Evolutionary conservation across 2,113 vertebrate genomes (phyloP).

Genomic region (Petroica traversi): DNA sequence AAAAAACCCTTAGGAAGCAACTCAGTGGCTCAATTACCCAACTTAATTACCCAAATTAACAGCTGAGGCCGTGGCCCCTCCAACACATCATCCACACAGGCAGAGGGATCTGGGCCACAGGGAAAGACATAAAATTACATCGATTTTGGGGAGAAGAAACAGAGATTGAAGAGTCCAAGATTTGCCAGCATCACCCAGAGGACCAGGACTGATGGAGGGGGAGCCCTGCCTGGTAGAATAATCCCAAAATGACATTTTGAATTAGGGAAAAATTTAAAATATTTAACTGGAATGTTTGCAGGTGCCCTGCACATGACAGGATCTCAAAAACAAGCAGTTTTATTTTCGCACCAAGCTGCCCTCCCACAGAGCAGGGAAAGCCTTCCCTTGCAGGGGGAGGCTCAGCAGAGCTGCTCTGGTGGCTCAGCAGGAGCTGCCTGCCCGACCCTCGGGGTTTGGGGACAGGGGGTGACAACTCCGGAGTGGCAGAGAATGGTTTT

Average conservation of each 20-base stretch:
- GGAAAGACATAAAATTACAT: no score
- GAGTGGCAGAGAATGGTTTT: background rate
- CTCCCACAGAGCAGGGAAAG: background rate
- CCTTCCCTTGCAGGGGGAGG: background rate
- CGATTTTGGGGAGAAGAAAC: background rate
- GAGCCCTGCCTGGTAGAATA: background rate
- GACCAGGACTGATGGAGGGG: no score
- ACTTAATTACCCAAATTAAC: background rate
- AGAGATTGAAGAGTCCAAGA: background rate
- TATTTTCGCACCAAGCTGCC: background rate
- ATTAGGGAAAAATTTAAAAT: background rate
- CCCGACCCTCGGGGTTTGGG: no score
- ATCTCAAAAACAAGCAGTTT: background rate
- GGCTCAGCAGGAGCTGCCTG: background rate
- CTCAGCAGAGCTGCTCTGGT: background rate
- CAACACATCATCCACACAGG: background rate
- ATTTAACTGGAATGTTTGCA: background rate
- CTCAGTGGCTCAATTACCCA: background rate
- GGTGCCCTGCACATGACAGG: background rate
- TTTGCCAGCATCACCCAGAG: fast-evolving
- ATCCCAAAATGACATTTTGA: background rate
- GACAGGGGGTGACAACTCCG: background rate
- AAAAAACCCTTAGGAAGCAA: background rate
- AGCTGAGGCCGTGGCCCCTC: background rate
- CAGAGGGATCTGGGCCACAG: background rate